Evolutionary conservation across 2,888 invertebrate species (phyloP).

Genomic region (Ichneumon xanthorius): DNA sequence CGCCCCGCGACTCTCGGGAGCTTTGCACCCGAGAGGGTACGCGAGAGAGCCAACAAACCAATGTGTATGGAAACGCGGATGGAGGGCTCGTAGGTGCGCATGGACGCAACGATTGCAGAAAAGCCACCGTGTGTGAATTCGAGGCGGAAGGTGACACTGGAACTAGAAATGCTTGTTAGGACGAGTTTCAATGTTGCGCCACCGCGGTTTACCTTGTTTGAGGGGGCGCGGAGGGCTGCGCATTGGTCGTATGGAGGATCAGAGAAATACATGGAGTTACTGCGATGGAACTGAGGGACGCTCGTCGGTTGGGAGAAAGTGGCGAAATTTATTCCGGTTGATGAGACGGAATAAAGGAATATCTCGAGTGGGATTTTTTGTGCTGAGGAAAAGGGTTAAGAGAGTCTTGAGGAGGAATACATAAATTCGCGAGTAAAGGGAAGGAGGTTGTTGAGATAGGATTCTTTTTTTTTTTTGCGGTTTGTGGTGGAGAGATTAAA

Average conservation of each 20-base stretch:
- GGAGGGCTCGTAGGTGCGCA: background rate
- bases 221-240: background rate
- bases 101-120: background rate
- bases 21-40: slow-evolving; percentile 33
- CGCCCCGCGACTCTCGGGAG: slow-evolving; percentile 72
- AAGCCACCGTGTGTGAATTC: background rate
- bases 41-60: slow-evolving; percentile 7
- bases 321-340: no score
- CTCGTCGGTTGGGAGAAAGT: no score
- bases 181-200: slow-evolving; percentile 12
- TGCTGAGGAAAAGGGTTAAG: no score
- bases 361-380: no score
- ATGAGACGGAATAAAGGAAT: no score
- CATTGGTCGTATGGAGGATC: background rate
- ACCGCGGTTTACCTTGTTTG: background rate
- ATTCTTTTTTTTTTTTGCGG: no score
- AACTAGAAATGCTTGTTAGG: background rate
- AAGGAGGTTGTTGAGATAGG: no score
- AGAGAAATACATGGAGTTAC: background rate
- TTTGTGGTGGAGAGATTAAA: no score
- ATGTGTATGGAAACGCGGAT: slow-evolving; percentile 2
- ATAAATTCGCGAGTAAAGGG: no score
- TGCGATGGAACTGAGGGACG: background rate
- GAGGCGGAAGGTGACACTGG: background rate
- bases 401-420: no score